Base-by-base conservation (phyloP, 1,140 invertebrate species). In the Rhagoletis zephyria region DNA sequence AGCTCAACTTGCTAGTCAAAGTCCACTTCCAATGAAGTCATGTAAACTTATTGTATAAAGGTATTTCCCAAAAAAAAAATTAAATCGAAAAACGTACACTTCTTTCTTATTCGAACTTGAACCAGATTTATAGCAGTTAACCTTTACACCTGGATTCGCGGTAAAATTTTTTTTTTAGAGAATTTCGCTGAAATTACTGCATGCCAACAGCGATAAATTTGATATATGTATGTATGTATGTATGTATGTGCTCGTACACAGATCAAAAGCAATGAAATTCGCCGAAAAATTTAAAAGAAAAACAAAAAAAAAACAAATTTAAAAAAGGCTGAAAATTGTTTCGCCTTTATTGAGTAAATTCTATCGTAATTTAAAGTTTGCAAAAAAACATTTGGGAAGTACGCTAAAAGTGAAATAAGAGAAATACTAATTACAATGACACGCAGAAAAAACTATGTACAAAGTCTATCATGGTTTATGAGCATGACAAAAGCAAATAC, bases 111-210 rank as follows among this genome's bases (percentile, higher is more conserved):
- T 30, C 64, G 64, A 30, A 67, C 64, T 67, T 67, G 64, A 67
- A 67, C 64, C 30, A 67, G 19, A 40, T 67, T 67, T 3, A 40
- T 9, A 9, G 64, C 64, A 40, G 10, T 30, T 40, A 67, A 67
- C 64, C 64, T 67, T 67, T 67, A 30, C 3, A 67, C 30, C 40
- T 10, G 19, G 40, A 40, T 42, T 67, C 19, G 63, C 10, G 10
- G 19, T 30, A 67, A 67, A 42, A 56, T n/a, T n/a, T n/a, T 67
- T 65, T 30, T 30, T 30, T 30, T 65, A 65, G 6, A 65, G 30
- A 65, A 65, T 65, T 65, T 40, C 64, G 30, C 40, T 67, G 64
- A 67, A 67, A 67, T 67, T 67, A 30, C 19, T 10, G 51, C 51
- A 56, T 56, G 10, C 10, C 10, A 10, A 56, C 51, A 56, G 51